Evolutionary conservation across 2,888 invertebrate genomes (phyloP), one percentile per base, ranked within the genome.

Genomic region (Tachystola acroxantha): DNA sequence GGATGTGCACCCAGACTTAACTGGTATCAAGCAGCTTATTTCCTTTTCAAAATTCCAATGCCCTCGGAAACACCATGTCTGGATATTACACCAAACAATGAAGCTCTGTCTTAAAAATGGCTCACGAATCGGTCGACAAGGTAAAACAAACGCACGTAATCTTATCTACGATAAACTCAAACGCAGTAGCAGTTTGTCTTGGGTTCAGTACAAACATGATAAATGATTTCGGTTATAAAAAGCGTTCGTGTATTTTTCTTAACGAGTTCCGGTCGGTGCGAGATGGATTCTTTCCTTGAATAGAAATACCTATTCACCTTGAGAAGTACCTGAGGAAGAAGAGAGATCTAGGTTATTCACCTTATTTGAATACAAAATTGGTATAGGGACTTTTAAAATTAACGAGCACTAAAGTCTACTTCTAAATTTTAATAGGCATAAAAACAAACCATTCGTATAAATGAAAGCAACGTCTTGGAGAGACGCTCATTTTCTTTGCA

Each of bases 261-360:
- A 78, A 76, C 71, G 78, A 76, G 82, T 78, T 82, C 85, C 85
- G 81, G 85, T 81, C 53, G 73, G 63, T 66, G 74, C 67, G 58
- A 69, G 75, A 69, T 61, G 74, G 69, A 69, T 72, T 75, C 73
- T 70, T 66, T 78, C 73, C 75, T 76, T 73, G 72, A 65, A 77
- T 80, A 77, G 72, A 81, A 65, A 79, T 79, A 84, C 84, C 84
- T 82, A 84, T 84, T 85, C 82, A 85, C 82, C 82, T 84, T 84
- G 84, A 82, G 84, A 85, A 85, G 84, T 85, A 85, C 84, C 84
- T 85, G 84, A 65, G 81, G 72, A 84, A 85, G 78, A 84, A 85
- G 79, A 84, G 78, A 85, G 72, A 67, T 57, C 63, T 68, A 63
- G 64, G 73, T 85, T 84, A 82, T 75, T 79, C 57, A 70, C 61